Evolutionary conservation across 1,140 invertebrate genomes (phyloP), one percentile per base, ranked within the genome.

Genomic region (Monomorium pharaonis): DNA sequence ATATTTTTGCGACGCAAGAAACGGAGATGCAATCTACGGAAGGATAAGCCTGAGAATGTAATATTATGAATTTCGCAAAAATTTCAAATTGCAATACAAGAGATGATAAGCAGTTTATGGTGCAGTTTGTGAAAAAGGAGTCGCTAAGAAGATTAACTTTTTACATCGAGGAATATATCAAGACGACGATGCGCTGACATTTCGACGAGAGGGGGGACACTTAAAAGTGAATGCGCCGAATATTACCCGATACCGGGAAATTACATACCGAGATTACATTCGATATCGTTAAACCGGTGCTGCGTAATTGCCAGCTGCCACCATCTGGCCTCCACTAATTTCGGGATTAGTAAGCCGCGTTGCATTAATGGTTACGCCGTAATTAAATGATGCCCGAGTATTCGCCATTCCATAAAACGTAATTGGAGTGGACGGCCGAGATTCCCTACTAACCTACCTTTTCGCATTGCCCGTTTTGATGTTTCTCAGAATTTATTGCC

Each of bases 281-380:
- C 42, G 51, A 56, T 81, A 81, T 81, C 65, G 44, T 21, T 72
- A 37, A 81, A 37, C 49, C 63, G 49, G 16, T 44, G 65, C 78
- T 70, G 65, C 12, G 65, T 72, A 81, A 67, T 78, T 78, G 60
- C 76, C 33, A 81, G 49, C 65, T 72, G 77, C 77, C 49, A 16
- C 65, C 49, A 72, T 81, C 44, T 70, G 78, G 51, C 51, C 33
- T 70, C 65, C 56, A 81, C 65, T 81, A 70, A 81, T 81, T 81
- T 81, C 30, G 72, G 18, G 78, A 81, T 81, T 81, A 81, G 49
- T 56, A 56, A 70, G 21, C 37, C 33, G 49, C 30, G 10, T n/a
- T 27, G 63, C 77, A 70, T 81, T 81, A 72, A 81, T 72, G 49
- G 24, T 81, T 51, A 78, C 33, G 51, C 7, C 24, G 76, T 37